A percentile compares a stretch with the other conserved stretches of the same genome.
Conservation (phyloP, 2,888 invertebrate genomes). For the Nineta flava region DNA sequence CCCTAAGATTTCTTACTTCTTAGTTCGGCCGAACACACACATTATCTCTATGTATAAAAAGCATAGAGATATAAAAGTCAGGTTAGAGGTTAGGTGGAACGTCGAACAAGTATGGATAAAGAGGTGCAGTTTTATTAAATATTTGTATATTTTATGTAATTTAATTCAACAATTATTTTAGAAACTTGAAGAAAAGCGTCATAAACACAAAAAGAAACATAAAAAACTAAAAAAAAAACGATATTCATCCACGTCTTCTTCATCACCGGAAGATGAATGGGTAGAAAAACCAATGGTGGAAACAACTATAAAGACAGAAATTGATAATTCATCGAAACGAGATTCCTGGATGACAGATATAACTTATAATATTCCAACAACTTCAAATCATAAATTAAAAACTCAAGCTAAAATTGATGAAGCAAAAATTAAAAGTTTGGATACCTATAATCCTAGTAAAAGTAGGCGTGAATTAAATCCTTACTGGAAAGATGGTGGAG, state of each 20-base stretch:
- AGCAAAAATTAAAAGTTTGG: conserved; percentile 34
- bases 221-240: conserved; percentile 17
- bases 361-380: conserved; percentile 24
- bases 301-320: conserved; percentile 10
- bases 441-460: conserved; percentile 51
- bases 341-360: conserved; percentile 73
- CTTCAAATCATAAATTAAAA: conserved; percentile 27
- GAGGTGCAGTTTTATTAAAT: too few species aligned
- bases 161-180: too few species aligned
- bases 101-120: too few species aligned
- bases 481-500: conserved; percentile 81
- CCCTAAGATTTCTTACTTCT: too few species aligned
- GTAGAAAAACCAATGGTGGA: conserved; percentile 33
- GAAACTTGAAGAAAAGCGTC: too few species aligned
- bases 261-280: conserved; percentile 34
- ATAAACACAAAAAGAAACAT: conserved; percentile 22
- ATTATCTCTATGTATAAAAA: too few species aligned
- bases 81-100: too few species aligned
- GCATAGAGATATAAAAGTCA: too few species aligned
- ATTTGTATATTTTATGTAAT: too few species aligned
- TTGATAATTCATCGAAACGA: conserved; percentile 23
- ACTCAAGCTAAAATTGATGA: conserved; percentile 28
- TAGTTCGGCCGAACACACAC: too few species aligned
- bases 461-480: conserved; percentile 74
- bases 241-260: conserved; percentile 3